Base-by-base conservation (phyloP, 2,797 vertebrate species). In the Cyprinodon diabolis region DNA sequence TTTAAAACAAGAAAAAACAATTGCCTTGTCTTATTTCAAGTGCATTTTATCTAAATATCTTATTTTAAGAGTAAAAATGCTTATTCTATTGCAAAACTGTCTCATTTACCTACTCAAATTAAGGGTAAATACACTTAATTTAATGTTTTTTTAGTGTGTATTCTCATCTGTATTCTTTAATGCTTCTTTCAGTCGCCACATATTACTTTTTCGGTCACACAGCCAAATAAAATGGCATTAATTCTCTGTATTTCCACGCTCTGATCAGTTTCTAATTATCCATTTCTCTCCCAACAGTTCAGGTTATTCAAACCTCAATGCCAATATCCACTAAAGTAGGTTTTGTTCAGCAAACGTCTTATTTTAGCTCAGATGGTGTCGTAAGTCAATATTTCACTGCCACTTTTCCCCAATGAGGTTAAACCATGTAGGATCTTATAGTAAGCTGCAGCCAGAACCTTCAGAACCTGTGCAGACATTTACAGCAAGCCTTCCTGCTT, bases 391-490 rank as follows among this genome's bases (percentile, higher is more conserved):
- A 23, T 65, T 65, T 45, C 62, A n/a, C 9, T 45, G 11, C 10
- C 62, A 23, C 37, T 45, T 65, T 43, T 65, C 40, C 62, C 40
- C 14, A 40, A 45, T 23, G 40, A 65, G 40, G 40, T 65, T 65
- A 65, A 45, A 45, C 21, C 62, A 45, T n/a, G 11, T n/a, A 2
- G 21, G 12, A 21, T 21, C 40, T 45, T 45, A 19, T 45, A 45
- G 6, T n/a, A 45, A 45, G 40, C 21, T 45, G 40, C 10, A 65
- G 14, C 40, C 12, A 37, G 21, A 65, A 23, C 63, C 55, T 78
- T 30, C 63, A 9, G 75, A 84, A 76, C 70, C 69, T 69, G 58
- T 66, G 66, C 49, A 12, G 66, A 71, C 57, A 37, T 80, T 58
- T 74, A 15, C 54, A 4, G 15, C 65, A 60, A 73, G 56, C 45